Evolutionary conservation across 2,797 vertebrate species (phyloP).

Genomic region (Poliocrania exsul): DNA sequence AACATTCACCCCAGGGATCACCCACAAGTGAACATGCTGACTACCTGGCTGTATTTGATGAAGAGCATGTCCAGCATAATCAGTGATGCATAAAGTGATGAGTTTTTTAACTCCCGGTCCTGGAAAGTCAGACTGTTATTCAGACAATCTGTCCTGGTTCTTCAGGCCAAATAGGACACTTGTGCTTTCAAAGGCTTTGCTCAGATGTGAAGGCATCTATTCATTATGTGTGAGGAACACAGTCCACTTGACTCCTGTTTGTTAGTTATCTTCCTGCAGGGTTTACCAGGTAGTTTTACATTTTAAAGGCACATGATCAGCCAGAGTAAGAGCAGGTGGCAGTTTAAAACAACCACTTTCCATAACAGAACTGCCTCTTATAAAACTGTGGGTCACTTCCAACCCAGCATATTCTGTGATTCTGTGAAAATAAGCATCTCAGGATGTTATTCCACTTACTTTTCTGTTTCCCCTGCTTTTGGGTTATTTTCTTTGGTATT

Average conservation of each 20-base stretch:
- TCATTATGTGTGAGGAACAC: neutral
- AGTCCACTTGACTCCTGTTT: neutral
- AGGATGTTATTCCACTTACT: neutral
- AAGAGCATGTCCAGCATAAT: neutral
- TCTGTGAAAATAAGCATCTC: neutral
- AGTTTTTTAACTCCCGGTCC: neutral
- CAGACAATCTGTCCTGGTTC: neutral
- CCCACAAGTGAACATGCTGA: neutral
- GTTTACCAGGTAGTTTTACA: neutral
- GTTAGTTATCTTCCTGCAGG: neutral
- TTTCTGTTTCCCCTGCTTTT: neutral
- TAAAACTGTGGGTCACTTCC: neutral
- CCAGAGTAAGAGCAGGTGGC: neutral
- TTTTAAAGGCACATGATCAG: neutral
- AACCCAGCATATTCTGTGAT: neutral
- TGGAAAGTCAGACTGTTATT: neutral
- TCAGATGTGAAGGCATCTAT: neutral
- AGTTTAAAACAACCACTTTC: neutral
- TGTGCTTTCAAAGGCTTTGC: neutral
- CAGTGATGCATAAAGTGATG: neutral
- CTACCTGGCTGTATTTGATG: neutral
- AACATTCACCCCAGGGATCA: neutral
- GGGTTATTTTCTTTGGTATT: neutral
- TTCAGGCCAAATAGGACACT: neutral
- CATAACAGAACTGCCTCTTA: neutral